Evolutionary conservation across 2,888 invertebrate species (phyloP).

Genomic region (Lysandra bellargus): DNA sequence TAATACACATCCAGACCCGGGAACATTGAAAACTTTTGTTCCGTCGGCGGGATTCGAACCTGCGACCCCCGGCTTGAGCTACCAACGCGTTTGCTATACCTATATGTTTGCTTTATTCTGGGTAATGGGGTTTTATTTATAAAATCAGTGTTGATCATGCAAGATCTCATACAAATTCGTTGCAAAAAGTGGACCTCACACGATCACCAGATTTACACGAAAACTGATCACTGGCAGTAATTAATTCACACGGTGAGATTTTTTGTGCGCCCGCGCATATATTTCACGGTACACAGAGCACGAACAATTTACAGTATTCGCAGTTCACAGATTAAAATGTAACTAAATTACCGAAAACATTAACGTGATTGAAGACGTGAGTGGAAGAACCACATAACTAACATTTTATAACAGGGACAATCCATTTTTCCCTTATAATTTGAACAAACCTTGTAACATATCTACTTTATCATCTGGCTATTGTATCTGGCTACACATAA

Average conservation of each 20-base stretch:
- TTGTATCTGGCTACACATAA: too few relatives aligned
- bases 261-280: slow-evolving; percentile 38
- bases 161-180: slow-evolving; percentile 40
- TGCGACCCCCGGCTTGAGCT: too few relatives aligned
- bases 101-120: too few relatives aligned
- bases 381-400: too few relatives aligned
- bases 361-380: neutral
- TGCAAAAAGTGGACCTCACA: slow-evolving; percentile 58
- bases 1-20: too few relatives aligned
- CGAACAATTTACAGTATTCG: slow-evolving; percentile 18
- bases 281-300: slow-evolving; percentile 23
- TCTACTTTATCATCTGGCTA: too few relatives aligned
- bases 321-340: slow-evolving; percentile 9
- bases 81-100: too few relatives aligned
- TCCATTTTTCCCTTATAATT: too few relatives aligned
- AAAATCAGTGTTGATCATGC: slow-evolving; percentile 37
- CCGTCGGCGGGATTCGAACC: too few relatives aligned
- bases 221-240: slow-evolving; percentile 51
- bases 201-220: slow-evolving; percentile 47
- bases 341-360: slow-evolving; percentile 20
- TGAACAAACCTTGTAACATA: too few relatives aligned
- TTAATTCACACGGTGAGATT: slow-evolving; percentile 46
- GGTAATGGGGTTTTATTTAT: neutral
- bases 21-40: too few relatives aligned
- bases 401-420: too few relatives aligned